Base-by-base conservation (phyloP, 1,140 invertebrate genomes). In the Anthonomus grandis region DNA sequence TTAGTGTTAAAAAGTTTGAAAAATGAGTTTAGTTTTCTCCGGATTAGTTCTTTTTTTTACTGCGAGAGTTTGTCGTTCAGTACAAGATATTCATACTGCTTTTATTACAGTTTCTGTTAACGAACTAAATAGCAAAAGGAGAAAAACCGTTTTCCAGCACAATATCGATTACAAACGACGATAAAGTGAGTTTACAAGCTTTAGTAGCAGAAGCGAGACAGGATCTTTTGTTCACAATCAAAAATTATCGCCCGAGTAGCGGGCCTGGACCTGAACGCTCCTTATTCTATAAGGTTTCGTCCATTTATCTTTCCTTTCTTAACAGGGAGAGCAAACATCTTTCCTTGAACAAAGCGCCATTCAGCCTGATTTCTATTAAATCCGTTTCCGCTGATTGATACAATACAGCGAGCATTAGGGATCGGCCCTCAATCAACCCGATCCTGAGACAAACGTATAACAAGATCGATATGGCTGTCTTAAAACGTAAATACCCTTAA, bases 361-460 rank as follows among this genome's bases (percentile, higher is more conserved):
- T 45, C 24, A 45, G 42, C 42, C 17, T 45, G 42, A 45, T 45
- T 45, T 45, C 42, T 45, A 45, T 45, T 45, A 45, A 45, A 45
- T 24, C 27, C 22, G 13, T 24, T 21, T 24, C 22, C 21, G 42
- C 42, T 45, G 42, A 45, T 45, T 45, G 42, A 45, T 45, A 45
- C 42, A 45, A 45, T 45, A 45, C 42, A 45, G 19, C 13, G n/a
- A 24, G 42, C 42, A 45, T 45, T 45, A 45, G 42, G 22, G n/a
- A 45, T 45, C 42, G 42, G 42, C 22, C 27, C 42, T 45, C 42
- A 24, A 45, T 45, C 42, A 25, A 15, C 12, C 22, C 22, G 42
- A 18, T 42, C n/a, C 23, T 42, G 42, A 45, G 27, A 45, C 42
- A 45, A 45, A 45, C 24, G 36, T 8, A 5, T 42, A 42, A 42